These are phyloP conservation scores for Enteromius thamalakanensis DNA, from an alignment of 2,797 vertebrate genomes.

Conservation along the genomic window DNA sequence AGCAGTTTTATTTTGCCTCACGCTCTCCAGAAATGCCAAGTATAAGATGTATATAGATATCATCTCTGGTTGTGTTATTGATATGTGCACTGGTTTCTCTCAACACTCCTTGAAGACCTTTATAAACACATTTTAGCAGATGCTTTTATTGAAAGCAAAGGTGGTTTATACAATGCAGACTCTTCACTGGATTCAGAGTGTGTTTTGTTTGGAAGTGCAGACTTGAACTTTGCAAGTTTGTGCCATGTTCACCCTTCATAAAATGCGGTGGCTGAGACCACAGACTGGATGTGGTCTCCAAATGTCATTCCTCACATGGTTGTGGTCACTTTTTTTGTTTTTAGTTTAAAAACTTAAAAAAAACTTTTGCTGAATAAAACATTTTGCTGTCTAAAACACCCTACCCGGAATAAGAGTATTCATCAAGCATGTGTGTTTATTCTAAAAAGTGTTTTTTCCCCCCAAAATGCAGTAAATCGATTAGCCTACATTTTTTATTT, in stretches of 20 bases:
- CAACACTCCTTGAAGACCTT: background rate
- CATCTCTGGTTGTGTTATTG: conserved; percentile 1
- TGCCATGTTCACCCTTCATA: background rate
- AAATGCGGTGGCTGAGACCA: conserved; percentile 1
- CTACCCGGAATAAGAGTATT: background rate
- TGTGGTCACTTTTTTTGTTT: conserved; percentile 13
- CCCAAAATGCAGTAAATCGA: too few species aligned
- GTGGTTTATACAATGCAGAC: background rate
- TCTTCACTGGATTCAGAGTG: background rate
- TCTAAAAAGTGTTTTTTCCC: too few species aligned
- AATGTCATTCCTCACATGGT: conserved; percentile 25
- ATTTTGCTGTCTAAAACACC: too few species aligned
- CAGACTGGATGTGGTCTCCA: conserved; percentile 29
- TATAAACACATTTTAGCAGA: conserved; percentile 3
- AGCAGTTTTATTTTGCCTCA: conserved; percentile 31
- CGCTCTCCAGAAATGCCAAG: conserved; percentile 5
- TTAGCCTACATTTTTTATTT: too few species aligned
- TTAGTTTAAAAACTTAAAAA: background rate
- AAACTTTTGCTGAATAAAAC: background rate
- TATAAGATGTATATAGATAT: conserved; percentile 18
- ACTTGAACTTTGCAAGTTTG: background rate
- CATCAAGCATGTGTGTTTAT: background rate
- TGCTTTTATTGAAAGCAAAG: background rate
- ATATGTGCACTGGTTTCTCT: conserved; percentile 9
- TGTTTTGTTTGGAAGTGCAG: background rate